These are phyloP conservation scores for Stratiolaelaps scimitus DNA, from an alignment of 1,140 invertebrate species.

Conservation along the genomic window DNA sequence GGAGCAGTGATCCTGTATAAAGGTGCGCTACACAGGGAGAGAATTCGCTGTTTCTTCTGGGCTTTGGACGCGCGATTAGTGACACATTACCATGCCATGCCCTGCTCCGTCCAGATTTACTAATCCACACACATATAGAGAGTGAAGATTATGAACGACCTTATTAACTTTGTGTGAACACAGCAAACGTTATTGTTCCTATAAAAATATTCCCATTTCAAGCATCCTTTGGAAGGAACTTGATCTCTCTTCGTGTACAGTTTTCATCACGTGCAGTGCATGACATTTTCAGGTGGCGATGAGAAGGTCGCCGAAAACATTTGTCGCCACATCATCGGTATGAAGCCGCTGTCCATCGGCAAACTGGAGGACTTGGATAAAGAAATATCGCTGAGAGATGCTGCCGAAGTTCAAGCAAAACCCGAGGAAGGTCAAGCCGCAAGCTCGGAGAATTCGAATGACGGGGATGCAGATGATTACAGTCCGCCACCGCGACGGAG, in stretches of 20 bases:
- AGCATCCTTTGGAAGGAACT: too few relatives aligned
- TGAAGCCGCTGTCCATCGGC: slow-evolving; percentile 69
- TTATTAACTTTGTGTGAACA: neutral
- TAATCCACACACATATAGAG: neutral
- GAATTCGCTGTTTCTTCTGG: too few relatives aligned
- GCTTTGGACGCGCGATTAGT: too few relatives aligned
- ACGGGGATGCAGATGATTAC: neutral
- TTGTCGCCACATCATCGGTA: slow-evolving; percentile 81
- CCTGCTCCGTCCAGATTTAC: neutral
- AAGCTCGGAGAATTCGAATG: neutral
- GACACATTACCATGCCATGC: too few relatives aligned
- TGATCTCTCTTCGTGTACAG: too few relatives aligned
- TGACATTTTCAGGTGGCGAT: slow-evolving; percentile 36
- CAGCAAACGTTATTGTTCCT: neutral
- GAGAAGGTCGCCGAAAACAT: slow-evolving; percentile 54
- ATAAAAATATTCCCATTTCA: neutral
- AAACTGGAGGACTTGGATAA: slow-evolving; percentile 47
- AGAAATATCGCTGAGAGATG: slow-evolving; percentile 29
- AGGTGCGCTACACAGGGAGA: neutral
- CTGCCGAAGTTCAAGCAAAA: neutral
- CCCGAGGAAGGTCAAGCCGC: neutral
- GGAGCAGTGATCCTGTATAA: slow-evolving; percentile 59
- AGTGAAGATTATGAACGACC: neutral
- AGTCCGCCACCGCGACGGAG: neutral
- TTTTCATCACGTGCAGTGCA: too few relatives aligned